Evolutionary conservation across 2,888 invertebrate genomes (phyloP).

Genomic region (Hirudinaria manillensis): DNA sequence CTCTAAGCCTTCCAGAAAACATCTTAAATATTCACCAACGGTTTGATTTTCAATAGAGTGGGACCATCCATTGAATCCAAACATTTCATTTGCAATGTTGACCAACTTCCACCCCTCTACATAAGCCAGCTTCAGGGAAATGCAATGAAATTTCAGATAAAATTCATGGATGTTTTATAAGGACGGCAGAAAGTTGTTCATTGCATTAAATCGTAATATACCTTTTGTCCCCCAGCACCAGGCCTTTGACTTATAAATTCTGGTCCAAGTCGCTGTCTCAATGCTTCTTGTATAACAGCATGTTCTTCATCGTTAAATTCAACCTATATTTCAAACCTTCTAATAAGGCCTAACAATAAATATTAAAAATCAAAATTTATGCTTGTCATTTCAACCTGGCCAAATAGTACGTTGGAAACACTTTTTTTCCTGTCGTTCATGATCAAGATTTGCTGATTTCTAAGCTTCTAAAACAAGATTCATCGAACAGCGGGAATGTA

Average conservation of each 20-base stretch:
- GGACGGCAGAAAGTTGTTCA: background rate
- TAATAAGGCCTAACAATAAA: background rate
- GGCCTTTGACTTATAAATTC: constrained; percentile 53
- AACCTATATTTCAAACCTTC: constrained; percentile 6
- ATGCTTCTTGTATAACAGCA: constrained; percentile 49
- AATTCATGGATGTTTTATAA: background rate
- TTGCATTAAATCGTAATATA: constrained; percentile 33
- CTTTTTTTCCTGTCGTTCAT: too few relatives aligned
- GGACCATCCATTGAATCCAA: constrained; percentile 57
- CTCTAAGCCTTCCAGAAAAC: background rate
- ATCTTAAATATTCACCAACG: constrained; percentile 45
- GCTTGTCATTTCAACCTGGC: too few relatives aligned
- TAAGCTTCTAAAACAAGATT: too few relatives aligned
- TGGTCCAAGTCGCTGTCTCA: constrained; percentile 52
- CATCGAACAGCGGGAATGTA: too few relatives aligned
- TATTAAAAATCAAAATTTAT: too few relatives aligned
- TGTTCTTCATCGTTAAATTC: constrained; percentile 46
- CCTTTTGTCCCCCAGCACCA: constrained; percentile 53
- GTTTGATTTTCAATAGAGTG: constrained; percentile 54
- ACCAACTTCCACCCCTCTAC: constrained; percentile 54
- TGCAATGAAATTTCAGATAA: background rate
- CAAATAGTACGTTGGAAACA: too few relatives aligned
- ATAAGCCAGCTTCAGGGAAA: constrained; percentile 49
- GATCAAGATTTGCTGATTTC: too few relatives aligned
- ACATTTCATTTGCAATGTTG: constrained; percentile 54